These are phyloP conservation scores for Scyliorhinus canicula DNA, from an alignment of 2,797 vertebrate species.

Conservation along the genomic window DNA sequence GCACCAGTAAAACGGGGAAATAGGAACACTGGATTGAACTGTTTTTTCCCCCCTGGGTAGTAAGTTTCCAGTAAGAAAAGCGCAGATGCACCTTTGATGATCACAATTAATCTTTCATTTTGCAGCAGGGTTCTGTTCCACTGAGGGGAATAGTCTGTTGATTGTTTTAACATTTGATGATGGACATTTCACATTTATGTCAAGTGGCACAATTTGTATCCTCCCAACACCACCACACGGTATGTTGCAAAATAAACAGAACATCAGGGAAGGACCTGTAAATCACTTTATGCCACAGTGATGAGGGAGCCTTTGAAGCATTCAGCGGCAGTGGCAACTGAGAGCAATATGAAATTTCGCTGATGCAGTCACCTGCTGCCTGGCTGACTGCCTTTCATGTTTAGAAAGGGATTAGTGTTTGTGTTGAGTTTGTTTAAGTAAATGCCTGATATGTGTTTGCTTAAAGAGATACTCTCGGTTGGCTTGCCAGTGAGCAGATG, in stretches of 20 bases:
- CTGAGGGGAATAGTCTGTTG: neutral
- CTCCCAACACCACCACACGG: neutral
- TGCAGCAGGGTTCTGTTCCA: neutral
- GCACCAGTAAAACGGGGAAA: no score
- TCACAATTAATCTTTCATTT: neutral
- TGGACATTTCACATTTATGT: neutral
- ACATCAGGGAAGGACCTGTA: no score
- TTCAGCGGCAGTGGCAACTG: neutral
- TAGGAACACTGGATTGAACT: no score
- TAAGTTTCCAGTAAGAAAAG: neutral
- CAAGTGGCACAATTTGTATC: neutral
- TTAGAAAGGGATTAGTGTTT: neutral
- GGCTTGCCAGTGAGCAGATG: neutral
- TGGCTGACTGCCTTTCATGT: neutral
- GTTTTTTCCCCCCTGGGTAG: no score
- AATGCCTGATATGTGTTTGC: neutral
- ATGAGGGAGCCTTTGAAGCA: neutral
- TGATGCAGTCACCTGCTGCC: neutral
- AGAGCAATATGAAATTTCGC: neutral
- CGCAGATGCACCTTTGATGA: neutral
- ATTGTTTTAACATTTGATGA: neutral
- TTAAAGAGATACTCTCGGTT: neutral
- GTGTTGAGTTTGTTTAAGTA: neutral
- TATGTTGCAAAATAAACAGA: neutral
- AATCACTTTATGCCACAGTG: neutral